A percentile compares a stretch with the other conserved stretches of the same genome.
Evolutionary conservation across 2,888 invertebrate genomes (phyloP).

Genomic region (Smittia aterrima): DNA sequence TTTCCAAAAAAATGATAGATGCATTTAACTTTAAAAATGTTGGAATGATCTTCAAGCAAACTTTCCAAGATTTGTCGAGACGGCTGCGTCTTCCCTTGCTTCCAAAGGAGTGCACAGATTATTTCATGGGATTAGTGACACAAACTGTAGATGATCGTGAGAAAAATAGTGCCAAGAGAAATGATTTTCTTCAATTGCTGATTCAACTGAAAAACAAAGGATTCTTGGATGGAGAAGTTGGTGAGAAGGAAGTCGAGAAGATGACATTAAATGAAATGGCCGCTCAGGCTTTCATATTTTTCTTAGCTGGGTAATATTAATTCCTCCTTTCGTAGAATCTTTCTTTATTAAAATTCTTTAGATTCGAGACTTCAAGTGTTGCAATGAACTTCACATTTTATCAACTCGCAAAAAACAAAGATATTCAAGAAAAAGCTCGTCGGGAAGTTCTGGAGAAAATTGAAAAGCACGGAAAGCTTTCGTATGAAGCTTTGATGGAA

Average conservation of each 20-base stretch:
- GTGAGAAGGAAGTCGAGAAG: background rate
- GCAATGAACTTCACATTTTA: slow-evolving; percentile 49
- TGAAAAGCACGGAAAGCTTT: slow-evolving; percentile 47
- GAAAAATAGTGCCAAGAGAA: slow-evolving; percentile 52
- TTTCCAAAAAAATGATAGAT: background rate
- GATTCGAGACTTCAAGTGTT: slow-evolving; percentile 52
- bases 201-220: slow-evolving; percentile 56
- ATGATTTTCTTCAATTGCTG: slow-evolving; percentile 59
- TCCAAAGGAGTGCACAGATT: slow-evolving; percentile 45
- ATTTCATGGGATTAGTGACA: slow-evolving; percentile 54
- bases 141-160: slow-evolving; percentile 54
- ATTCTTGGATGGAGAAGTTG: slow-evolving; percentile 47
- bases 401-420: slow-evolving; percentile 51
- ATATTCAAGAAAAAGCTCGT: slow-evolving; percentile 49
- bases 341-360: background rate
- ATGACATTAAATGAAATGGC: slow-evolving; percentile 23
- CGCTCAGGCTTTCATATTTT: slow-evolving; percentile 33
- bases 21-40: background rate
- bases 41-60: background rate
- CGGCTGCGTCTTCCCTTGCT: background rate
- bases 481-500: slow-evolving; percentile 50
- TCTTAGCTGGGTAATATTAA: slow-evolving; percentile 4
- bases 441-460: slow-evolving; percentile 52
- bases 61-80: background rate
- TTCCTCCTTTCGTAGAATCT: too few species aligned